Base-by-base conservation (phyloP, 2,113 vertebrate genomes). In the Machaerirhynchus nigripectus region DNA sequence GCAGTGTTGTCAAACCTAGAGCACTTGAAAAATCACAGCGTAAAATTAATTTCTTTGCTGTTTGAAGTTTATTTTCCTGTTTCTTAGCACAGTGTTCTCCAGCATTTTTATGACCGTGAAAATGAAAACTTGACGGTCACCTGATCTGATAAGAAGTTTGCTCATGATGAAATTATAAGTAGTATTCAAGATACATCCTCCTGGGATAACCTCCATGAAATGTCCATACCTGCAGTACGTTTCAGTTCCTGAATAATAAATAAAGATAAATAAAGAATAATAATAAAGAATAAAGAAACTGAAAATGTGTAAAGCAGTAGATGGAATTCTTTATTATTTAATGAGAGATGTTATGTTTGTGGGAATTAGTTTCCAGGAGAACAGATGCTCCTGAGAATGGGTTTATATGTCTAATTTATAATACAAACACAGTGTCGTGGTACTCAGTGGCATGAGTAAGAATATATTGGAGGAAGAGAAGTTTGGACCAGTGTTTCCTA, bases 401-500 rank as follows among this genome's bases (percentile, higher is more conserved):
- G 3, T 83, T 57, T 23, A 1, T 30, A 15, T 11, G 2, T 55
- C 5, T 49, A 8, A 49, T 79, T 82, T 89, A 50, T 49, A 40
- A 69, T 57, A 37, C 8, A 49, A 23, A 31, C 5, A 13, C 2
- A 3, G 17, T 44, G 21, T 10, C 3, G 1, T 53, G 33, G 31
- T 63, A 19, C 26, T 64, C 13, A 24, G 46, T 19, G 87, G 50
- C 17, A 20, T 0, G 1, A 67, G 13, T 64, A 52, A 64, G 15
- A 82, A 39, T 11, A 1, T 14, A 9, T 15, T 78, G 74, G 56
- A 44, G 78, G 44, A 76, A 49, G 18, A 56, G 39, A 55, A 73
- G 37, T 1, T 2, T 13, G 37, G 40, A 75, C 6, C 26, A 21
- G 0, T 4, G 8, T 71, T 71, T 39, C 33, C 7, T 17, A 15